Conservation (phyloP, 2,888 invertebrate species). For the Pandemis cinnamomeana region DNA sequence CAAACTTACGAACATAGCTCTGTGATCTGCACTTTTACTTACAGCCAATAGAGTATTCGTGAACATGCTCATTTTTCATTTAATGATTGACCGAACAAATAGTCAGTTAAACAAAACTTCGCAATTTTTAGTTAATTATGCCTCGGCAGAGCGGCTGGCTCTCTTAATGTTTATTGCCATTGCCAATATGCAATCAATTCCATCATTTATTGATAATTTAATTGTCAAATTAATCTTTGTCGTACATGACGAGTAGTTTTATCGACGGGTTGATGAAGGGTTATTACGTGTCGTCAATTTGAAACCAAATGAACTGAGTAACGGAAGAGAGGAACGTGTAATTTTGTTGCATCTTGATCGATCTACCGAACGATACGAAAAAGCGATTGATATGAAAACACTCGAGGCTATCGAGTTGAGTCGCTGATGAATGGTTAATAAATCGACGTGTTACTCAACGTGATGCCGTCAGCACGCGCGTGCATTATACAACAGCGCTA, state of each 20-base stretch:
- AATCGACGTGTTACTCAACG: conserved; percentile 50
- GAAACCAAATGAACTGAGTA: conserved; percentile 66
- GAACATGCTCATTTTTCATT: too few relatives aligned
- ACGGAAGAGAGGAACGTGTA: conserved; percentile 70
- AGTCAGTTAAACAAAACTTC: not conserved
- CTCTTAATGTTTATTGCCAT: conserved; percentile 36
- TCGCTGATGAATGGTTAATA: conserved; percentile 63
- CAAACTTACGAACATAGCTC: too few relatives aligned
- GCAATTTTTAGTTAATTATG: not conserved
- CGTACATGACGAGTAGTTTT: conserved; percentile 56
- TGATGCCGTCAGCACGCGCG: not conserved
- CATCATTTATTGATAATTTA: conserved; percentile 46
- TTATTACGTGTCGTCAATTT: conserved; percentile 72
- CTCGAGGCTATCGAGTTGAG: conserved; percentile 59
- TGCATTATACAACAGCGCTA: not conserved
- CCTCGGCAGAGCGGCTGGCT: not conserved
- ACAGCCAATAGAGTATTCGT: too few relatives aligned
- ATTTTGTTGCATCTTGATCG: conserved; percentile 64
- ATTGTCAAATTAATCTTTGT: conserved; percentile 63
- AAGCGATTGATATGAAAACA: conserved; percentile 60
- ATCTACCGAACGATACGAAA: conserved; percentile 57
- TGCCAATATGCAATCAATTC: conserved; percentile 35
- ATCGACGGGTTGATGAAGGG: conserved; percentile 60
- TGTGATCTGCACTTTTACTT: too few relatives aligned
- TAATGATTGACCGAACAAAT: too few relatives aligned